Evolutionary conservation across 2,888 invertebrate genomes (phyloP), one percentile per base, ranked within the genome.

Genomic region (Stenoptilia bipunctidactyla): DNA sequence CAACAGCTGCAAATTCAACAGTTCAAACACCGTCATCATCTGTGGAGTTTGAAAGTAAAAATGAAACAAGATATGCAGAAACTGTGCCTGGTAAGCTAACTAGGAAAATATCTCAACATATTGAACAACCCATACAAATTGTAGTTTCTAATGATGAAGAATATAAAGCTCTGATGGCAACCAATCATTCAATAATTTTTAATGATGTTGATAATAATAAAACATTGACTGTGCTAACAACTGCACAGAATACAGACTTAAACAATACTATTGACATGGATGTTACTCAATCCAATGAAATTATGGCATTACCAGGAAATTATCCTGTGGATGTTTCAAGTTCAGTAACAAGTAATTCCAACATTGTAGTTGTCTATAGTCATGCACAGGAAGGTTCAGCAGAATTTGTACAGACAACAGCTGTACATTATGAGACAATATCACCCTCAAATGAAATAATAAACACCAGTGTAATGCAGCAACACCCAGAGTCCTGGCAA

Each of bases 321-420:
- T 87, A 83, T 58, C 85, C 86, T 42, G 63, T 87, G 27, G 87
- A 85, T 70, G 87, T 83, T 14, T 69, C 83, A 44, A 76, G 85
- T 49, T 58, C 77, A 25, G 76, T 82, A 40, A 50, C 75, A 30
- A 53, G 65, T 41, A 85, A 87, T 45, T 87, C 86, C 61, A 85
- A 87, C 1, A 88, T 88, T 51, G 88, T 88, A 57, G 88, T 89
- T 10, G 79, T 89, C 13, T 89, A 88, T 51, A 88, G 88, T 59
- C 87, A 88, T 57, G 85, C 86, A 34, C 77, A 87, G 27, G 82
- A 85, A 54, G 86, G 86, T 50, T 86, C 87, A 53, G 88, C 73
- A 50, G 63, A 87, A 75, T 56, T 82, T 30, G 60, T 79, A 36
- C 66, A 74, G 38, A 61, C 75, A 45, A 70, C 73, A 54, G 68